phyloP scores from a whole-genome alignment of 2,113 vertebrate genomes.

The Pampusana beccarii region DNA sequence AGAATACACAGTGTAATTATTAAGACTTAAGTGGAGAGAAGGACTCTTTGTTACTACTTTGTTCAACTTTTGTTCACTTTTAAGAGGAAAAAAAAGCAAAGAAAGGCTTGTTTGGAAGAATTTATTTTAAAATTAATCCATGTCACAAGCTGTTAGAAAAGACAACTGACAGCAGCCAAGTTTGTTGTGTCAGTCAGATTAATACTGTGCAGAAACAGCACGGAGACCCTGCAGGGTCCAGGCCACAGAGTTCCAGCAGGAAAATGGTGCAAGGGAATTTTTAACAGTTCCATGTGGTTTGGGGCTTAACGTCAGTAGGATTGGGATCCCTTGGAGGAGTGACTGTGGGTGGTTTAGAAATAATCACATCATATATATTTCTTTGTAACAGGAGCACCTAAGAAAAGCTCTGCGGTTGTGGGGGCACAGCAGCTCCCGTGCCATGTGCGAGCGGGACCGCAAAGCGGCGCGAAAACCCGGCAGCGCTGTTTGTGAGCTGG shows the following conservation, averaged over 20 bases:
- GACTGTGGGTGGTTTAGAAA: not conserved
- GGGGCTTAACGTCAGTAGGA: not conserved
- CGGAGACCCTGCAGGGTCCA: not conserved
- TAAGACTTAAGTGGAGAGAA: not conserved
- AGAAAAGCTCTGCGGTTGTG: not conserved
- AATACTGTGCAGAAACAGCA: not conserved
- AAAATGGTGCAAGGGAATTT: not conserved
- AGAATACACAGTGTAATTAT: not conserved
- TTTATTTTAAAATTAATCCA: not conserved
- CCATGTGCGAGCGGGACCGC: rapidly evolving
- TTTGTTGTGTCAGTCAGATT: not conserved
- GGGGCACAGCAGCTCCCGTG: not conserved
- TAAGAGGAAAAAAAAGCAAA: not conserved
- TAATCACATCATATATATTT: rapidly evolving
- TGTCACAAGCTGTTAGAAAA: not conserved
- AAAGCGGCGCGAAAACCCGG: not conserved
- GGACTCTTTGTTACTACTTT: not conserved
- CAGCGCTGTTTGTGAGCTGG: rapidly evolving
- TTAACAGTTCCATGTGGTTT: not conserved
- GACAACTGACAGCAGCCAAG: not conserved
- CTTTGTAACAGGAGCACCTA: not conserved
- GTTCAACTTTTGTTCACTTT: not conserved
- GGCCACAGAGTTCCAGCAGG: not conserved
- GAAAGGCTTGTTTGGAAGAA: not conserved
- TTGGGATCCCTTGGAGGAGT: not conserved